These are phyloP conservation scores for Triops longicaudatus DNA, from an alignment of 1,140 invertebrate species.

Conservation along the genomic window DNA sequence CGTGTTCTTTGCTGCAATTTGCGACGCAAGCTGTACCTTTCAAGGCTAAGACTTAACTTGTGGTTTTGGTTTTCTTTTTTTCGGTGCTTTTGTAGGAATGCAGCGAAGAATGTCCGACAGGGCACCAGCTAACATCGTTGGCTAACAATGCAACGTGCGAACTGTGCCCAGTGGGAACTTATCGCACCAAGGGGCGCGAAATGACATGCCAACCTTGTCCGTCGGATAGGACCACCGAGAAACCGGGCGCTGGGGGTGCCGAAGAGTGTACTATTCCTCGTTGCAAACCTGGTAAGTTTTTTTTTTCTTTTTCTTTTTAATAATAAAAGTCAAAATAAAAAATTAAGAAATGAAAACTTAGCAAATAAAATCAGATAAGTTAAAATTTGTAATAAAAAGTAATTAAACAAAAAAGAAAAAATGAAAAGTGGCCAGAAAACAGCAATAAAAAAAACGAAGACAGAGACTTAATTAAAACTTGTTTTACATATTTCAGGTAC, in stretches of 20 bases:
- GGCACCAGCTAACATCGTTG: conserved; percentile 59
- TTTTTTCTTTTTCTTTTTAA: conserved; percentile 30
- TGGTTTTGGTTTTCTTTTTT: conserved; percentile 19
- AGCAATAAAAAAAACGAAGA: too few species aligned
- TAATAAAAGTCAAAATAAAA: too few species aligned
- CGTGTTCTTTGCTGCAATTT: not conserved
- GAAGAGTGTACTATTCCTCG: conserved; percentile 87
- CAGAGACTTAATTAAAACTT: not conserved
- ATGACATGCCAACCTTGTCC: conserved; percentile 83
- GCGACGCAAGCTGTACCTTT: not conserved
- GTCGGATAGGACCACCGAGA: conserved; percentile 74
- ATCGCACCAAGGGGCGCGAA: conserved; percentile 75
- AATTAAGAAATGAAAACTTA: too few species aligned
- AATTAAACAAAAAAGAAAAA: too few species aligned
- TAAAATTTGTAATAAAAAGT: too few species aligned
- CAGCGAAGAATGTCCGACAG: conserved; percentile 78
- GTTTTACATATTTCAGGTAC: not conserved
- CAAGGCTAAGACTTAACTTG: conserved; percentile 18
- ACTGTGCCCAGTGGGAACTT: conserved; percentile 82
- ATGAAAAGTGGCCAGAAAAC: too few species aligned
- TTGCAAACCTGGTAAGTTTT: conserved; percentile 62
- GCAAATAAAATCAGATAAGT: too few species aligned
- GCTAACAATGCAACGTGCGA: conserved; percentile 66
- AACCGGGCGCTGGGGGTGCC: conserved; percentile 66
- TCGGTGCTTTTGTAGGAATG: conserved; percentile 52